These are phyloP conservation scores for Dallia pectoralis DNA, from an alignment of 2,797 vertebrate genomes.

Conservation along the genomic window DNA sequence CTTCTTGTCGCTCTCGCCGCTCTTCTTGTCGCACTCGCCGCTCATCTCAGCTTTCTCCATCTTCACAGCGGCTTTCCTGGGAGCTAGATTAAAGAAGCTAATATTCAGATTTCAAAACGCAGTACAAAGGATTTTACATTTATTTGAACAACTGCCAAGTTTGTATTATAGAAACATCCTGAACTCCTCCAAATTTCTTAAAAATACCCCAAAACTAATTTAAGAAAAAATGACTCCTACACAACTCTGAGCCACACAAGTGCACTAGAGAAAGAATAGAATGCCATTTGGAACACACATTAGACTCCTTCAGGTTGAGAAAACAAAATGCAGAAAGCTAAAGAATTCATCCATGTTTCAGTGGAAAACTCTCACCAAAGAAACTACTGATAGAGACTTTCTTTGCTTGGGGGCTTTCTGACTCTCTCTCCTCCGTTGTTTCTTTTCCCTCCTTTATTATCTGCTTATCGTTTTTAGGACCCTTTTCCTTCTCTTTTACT, in stretches of 20 bases:
- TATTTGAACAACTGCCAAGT: neutral
- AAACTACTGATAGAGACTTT: constrained; percentile 79
- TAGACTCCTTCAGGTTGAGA: constrained; percentile 15
- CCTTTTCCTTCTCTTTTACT: constrained; percentile 4
- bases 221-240: neutral
- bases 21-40: constrained; percentile 49
- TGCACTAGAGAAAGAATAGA: neutral
- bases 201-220: neutral
- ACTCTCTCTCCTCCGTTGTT: constrained; percentile 43
- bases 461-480: neutral
- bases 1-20: constrained; percentile 31
- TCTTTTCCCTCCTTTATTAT: constrained; percentile 10
- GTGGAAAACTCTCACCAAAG: constrained; percentile 79
- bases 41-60: constrained; percentile 61
- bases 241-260: neutral
- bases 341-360: constrained; percentile 38
- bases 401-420: constrained; percentile 42
- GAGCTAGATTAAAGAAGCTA: constrained; percentile 58
- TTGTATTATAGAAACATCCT: neutral
- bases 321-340: constrained; percentile 45
- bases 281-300: neutral
- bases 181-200: neutral
- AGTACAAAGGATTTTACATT: neutral
- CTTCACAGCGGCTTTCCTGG: constrained; percentile 75
- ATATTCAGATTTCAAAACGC: neutral